These are phyloP conservation scores for Chionodraco myersi DNA, from an alignment of 2,113 vertebrate genomes.

Conservation along the genomic window DNA sequence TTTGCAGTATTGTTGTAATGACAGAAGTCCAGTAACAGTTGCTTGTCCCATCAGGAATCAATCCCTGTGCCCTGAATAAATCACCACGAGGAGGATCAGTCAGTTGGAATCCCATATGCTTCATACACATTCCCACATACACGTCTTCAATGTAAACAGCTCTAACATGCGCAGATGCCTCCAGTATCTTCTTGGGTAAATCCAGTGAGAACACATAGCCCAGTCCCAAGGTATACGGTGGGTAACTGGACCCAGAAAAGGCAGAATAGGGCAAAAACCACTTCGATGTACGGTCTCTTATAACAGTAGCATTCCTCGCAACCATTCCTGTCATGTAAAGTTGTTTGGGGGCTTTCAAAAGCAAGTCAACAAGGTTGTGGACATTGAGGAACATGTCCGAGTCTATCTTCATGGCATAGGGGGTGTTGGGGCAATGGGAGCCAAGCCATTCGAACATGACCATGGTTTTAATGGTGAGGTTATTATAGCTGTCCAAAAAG, in stretches of 20 bases:
- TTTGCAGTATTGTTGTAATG: constrained; percentile 26
- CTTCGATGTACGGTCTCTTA: constrained; percentile 48
- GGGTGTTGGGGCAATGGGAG: constrained; percentile 69
- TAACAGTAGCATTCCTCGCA: not conserved
- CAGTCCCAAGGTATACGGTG: constrained; percentile 47
- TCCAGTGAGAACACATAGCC: constrained; percentile 70
- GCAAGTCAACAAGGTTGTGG: constrained; percentile 43
- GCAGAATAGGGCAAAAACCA: constrained; percentile 53
- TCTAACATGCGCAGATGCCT: constrained; percentile 40
- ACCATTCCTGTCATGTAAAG: constrained; percentile 58
- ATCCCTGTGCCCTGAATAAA: fast-evolving
- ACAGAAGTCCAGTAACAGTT: constrained; percentile 52
- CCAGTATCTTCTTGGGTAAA: constrained; percentile 52
- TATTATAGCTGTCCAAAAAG: constrained; percentile 83
- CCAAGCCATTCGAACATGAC: constrained; percentile 84
- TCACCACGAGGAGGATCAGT: constrained; percentile 37
- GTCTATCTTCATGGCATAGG: constrained; percentile 81
- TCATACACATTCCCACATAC: constrained; percentile 67
- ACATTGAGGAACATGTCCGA: constrained; percentile 82
- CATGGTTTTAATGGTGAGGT: constrained; percentile 84
- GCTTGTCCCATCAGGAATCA: fast-evolving
- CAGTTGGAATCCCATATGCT: constrained; percentile 24
- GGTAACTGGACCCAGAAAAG: constrained; percentile 30
- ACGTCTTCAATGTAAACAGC: constrained; percentile 69
- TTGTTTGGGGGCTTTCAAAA: constrained; percentile 34